These are phyloP conservation scores for Chanos chanos DNA, from an alignment of 2,797 vertebrate genomes.

Conservation along the genomic window DNA sequence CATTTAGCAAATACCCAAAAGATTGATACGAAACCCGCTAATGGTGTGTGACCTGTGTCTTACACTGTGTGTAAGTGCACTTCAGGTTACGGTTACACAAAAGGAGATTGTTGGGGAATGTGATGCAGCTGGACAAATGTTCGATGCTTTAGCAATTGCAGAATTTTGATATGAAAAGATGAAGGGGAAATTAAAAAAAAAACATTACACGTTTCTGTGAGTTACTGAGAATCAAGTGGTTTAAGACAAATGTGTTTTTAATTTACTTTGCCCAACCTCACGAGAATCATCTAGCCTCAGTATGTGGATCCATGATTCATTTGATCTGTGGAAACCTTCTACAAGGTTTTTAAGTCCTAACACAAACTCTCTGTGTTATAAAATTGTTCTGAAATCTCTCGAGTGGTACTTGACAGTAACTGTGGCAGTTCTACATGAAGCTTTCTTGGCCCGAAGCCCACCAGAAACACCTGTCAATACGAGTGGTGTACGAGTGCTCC, in stretches of 20 bases:
- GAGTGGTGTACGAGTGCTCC: conserved; percentile 14
- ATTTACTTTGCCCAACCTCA: too few relatives aligned
- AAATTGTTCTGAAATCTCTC: conserved; percentile 23
- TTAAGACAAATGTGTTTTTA: too few relatives aligned
- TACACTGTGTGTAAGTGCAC: conserved; percentile 10
- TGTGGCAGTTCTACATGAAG: conserved; percentile 6
- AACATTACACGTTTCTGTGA: too few relatives aligned
- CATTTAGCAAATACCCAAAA: conserved; percentile 32
- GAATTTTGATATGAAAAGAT: conserved; percentile 1
- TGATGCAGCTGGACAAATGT: too few relatives aligned
- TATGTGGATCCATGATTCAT: too few relatives aligned
- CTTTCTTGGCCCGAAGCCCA: conserved; percentile 27
- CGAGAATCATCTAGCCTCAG: too few relatives aligned
- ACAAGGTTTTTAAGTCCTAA: too few relatives aligned
- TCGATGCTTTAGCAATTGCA: neutral
- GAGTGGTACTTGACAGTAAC: conserved; percentile 17
- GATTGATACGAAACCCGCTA: conserved; percentile 33
- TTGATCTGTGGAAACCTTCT: too few relatives aligned
- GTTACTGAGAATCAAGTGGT: too few relatives aligned
- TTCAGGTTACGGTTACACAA: conserved; percentile 22
- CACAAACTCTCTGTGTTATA: neutral
- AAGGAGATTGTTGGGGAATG: conserved; percentile 10
- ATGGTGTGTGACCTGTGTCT: conserved; percentile 23
- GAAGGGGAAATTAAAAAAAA: too few relatives aligned
- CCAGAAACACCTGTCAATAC: conserved; percentile 28